Percentiles rank a stretch among this genome's conserved stretches.
These are phyloP conservation scores for Stichopus horrens DNA, from an alignment of 53 echinoderm and acorn worm species.

Conservation along the genomic window DNA sequence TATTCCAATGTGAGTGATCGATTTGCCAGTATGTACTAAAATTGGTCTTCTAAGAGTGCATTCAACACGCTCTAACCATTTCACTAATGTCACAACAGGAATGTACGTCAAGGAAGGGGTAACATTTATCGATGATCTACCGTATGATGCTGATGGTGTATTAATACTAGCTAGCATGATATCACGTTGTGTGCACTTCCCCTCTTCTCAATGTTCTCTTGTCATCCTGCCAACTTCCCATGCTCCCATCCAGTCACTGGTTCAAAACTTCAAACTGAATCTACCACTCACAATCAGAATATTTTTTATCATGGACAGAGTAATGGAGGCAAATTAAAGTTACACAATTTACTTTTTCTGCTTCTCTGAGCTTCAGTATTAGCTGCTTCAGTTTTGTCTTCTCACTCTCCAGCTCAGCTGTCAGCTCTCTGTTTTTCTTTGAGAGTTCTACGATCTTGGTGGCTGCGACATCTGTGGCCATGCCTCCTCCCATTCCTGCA, in stretches of 20 bases:
- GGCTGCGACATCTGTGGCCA: conserved; percentile 94
- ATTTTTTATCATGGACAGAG: not conserved
- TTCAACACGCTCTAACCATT: too few relatives aligned
- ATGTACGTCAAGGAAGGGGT: too few relatives aligned
- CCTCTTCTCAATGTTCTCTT: too few relatives aligned
- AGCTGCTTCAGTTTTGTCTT: conserved; percentile 88
- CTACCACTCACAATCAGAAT: not conserved
- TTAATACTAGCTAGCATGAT: too few relatives aligned
- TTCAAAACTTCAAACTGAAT: not conserved
- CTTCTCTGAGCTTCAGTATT: conserved; percentile 73
- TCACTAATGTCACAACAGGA: too few relatives aligned
- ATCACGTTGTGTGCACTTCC: too few relatives aligned
- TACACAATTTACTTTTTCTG: conserved; percentile 69
- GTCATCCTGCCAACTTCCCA: not conserved
- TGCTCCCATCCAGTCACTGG: not conserved
- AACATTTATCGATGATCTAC: too few relatives aligned
- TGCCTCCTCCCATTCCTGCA: conserved; percentile 70
- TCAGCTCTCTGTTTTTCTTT: conserved; percentile 92
- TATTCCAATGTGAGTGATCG: too few relatives aligned
- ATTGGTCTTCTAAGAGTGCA: too few relatives aligned
- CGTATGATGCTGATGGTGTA: too few relatives aligned
- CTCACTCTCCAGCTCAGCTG: conserved; percentile 92
- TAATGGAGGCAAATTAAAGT: not conserved
- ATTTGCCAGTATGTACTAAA: too few relatives aligned
- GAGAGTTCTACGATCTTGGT: conserved; percentile 95